Conservation (phyloP, 2,113 vertebrate species). For the Macroglossus sobrinus region DNA sequence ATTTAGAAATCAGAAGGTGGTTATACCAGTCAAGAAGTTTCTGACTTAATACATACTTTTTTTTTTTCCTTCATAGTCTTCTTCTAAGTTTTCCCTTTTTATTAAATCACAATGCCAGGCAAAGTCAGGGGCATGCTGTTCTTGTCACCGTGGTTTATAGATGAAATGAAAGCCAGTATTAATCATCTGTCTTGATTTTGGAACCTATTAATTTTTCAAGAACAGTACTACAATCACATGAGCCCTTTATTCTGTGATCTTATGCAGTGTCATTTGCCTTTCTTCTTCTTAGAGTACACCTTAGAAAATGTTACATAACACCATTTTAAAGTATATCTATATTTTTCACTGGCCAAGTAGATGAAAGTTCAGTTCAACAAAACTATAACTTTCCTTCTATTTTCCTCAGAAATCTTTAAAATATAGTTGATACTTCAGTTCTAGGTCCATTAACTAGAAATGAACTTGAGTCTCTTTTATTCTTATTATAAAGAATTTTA, state of each 20-base stretch:
- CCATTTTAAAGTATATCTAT: conserved; percentile 21
- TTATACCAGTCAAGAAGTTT: conserved; percentile 40
- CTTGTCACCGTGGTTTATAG: conserved; percentile 64
- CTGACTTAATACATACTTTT: neutral
- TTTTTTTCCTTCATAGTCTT: neutral
- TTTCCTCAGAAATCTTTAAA: conserved; percentile 20
- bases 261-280: conserved; percentile 27
- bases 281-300: neutral
- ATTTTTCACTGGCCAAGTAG: conserved; percentile 12
- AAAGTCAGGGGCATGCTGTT: conserved; percentile 68
- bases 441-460: neutral
- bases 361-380: conserved; percentile 5
- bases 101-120: conserved; percentile 61
- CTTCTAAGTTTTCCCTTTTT: conserved; percentile 47
- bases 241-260: conserved; percentile 61
- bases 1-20: conserved; percentile 33
- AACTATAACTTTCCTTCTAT: neutral
- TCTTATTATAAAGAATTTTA: neutral
- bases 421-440: neutral
- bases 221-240: conserved; percentile 25
- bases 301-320: conserved; percentile 61
- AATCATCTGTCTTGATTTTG: conserved; percentile 71
- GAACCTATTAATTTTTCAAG: conserved; percentile 66
- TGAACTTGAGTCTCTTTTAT: neutral
- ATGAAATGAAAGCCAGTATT: conserved; percentile 64